Evolutionary conservation across 2,797 vertebrate genomes (phyloP), one percentile per base, ranked within the genome.

Genomic region (Momotus momota): DNA sequence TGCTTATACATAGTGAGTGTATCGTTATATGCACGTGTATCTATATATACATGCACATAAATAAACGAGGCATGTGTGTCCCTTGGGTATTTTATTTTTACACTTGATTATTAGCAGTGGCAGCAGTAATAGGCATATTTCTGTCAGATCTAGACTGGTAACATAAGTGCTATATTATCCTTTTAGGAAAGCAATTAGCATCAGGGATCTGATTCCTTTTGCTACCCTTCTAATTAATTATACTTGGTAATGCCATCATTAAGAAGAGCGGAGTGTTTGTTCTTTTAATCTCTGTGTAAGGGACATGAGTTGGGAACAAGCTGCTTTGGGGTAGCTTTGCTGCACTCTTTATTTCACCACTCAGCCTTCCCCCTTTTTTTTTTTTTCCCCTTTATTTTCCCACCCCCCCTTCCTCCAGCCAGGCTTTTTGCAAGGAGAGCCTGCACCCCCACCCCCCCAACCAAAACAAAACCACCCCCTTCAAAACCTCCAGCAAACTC

Each of bases 171-270:
- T 35, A 55, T 84, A 96, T 97, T 96, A 97, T 88, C 96, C 94
- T 94, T 96, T 95, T 92, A 95, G 85, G 93, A 93, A 90, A 94
- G 91, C 91, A 95, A 96, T 96, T 96, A 94, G 91, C 95, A 91
- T 93, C 82, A 51, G 95, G 65, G 93, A 94, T 93, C 93, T 86
- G 93, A 94, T 94, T 91, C 94, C 85, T 93, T 93, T 96, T 92
- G 87, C 94, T 94, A 86, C 73, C 89, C 93, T 91, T 84, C 85
- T 96, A 96, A 94, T 96, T 94, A 95, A 94, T 95, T 96, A 96
- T 86, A 96, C 95, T 96, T 93, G 95, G 94, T 96, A 95, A 95
- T 94, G 85, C 91, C 90, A 88, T 90, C 89, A 96, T 91, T 94
- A 94, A 95, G 93, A 90, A 88, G 77, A 91, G 93, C 81, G 11